A percentile compares a stretch with the other conserved stretches of the same genome.
Evolutionary conservation across 2,888 invertebrate species (phyloP).

Genomic region (Siphlonurus alternatus): DNA sequence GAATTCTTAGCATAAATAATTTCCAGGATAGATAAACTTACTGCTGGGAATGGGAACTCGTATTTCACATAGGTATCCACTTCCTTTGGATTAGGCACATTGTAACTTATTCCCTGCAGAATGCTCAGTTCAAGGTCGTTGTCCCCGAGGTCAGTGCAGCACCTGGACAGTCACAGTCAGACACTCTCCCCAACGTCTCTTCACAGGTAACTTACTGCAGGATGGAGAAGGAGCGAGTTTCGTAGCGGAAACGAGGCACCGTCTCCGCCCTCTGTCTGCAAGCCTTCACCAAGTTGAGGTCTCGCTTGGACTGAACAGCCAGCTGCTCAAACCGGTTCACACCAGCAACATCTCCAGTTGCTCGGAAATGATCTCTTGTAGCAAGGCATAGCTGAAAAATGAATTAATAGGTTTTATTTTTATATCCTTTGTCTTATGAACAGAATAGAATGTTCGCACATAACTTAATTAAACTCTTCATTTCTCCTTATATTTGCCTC

Average conservation of each 20-base stretch:
- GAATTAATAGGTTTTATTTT: neutral
- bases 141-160: conserved; percentile 84
- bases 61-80: conserved; percentile 85
- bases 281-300: conserved; percentile 62
- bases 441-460: neutral
- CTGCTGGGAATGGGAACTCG: conserved; percentile 81
- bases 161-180: conserved; percentile 23
- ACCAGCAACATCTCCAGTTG: conserved; percentile 76
- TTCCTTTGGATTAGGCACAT: conserved; percentile 66
- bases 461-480: neutral
- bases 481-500: neutral
- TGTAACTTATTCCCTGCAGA: conserved; percentile 73
- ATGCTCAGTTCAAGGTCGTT: conserved; percentile 77
- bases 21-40: conserved; percentile 25
- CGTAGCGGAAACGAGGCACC: conserved; percentile 37
- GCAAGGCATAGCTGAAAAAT: conserved; percentile 52
- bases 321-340: conserved; percentile 81
- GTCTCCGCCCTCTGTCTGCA: conserved; percentile 26
- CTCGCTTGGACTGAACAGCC: conserved; percentile 67
- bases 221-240: conserved; percentile 59
- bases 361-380: conserved; percentile 75
- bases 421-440: neutral
- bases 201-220: conserved; percentile 48
- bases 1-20: neutral
- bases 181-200: neutral